These are phyloP conservation scores for Pilophorus perplexus DNA, from an alignment of 2,888 invertebrate genomes.

Conservation along the genomic window DNA sequence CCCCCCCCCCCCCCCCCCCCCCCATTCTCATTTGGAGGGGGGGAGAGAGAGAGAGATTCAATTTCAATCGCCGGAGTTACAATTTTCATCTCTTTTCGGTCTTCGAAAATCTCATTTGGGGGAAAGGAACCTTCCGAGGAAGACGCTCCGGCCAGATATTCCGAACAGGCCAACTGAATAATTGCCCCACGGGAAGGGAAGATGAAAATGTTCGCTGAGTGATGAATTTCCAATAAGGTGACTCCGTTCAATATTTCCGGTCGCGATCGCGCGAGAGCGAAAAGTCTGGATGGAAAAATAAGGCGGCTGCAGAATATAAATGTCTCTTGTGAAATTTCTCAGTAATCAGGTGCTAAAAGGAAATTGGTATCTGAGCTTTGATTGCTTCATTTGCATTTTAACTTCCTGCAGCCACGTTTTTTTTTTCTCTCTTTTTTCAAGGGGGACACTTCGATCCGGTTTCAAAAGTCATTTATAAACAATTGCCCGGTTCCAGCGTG, in stretches of 20 bases:
- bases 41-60: background rate
- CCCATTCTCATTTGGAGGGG: too few relatives aligned
- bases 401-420: background rate
- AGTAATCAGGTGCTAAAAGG: conserved; percentile 37
- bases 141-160: conserved; percentile 13
- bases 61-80: conserved; percentile 35
- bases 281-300: conserved; percentile 16
- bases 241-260: conserved; percentile 30
- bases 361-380: conserved; percentile 31
- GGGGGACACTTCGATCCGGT: too few relatives aligned
- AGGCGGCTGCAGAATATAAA: conserved; percentile 32
- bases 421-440: conserved; percentile 17
- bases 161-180: conserved; percentile 35
- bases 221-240: conserved; percentile 40
- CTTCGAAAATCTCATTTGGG: conserved; percentile 29
- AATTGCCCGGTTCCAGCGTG: too few relatives aligned
- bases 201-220: conserved; percentile 37
- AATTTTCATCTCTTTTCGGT: too few relatives aligned
- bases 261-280: conserved; percentile 12
- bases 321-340: conserved; percentile 30
- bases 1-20: background rate
- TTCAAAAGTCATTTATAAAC: conserved; percentile 19
- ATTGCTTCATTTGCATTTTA: conserved; percentile 39
- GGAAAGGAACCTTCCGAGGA: background rate
- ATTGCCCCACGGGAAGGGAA: conserved; percentile 4